Evolutionary conservation across 2,888 invertebrate genomes (phyloP).

Genomic region (Coleophora deauratella): DNA sequence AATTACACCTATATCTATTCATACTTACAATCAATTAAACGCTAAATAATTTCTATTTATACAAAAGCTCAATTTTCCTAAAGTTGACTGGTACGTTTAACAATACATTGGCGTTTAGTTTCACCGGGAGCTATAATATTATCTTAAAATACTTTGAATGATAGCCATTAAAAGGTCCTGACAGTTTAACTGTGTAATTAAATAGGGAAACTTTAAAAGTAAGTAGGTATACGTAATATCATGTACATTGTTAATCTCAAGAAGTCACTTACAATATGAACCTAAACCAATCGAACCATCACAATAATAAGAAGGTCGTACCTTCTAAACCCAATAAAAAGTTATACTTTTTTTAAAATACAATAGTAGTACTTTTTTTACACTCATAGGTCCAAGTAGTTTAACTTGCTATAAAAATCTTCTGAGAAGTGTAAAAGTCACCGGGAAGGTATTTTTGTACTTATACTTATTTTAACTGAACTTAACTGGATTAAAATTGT

Average conservation of each 20-base stretch:
- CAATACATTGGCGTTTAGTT: slow-evolving; percentile 35
- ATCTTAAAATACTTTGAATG: no score
- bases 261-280: not conserved
- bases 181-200: no score
- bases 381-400: no score
- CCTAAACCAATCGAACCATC: slow-evolving; percentile 8
- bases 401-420: no score
- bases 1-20: slow-evolving; percentile 18
- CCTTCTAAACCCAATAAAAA: not conserved
- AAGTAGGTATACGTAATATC: no score
- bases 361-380: no score
- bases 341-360: no score
- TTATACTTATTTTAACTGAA: slow-evolving; percentile 6
- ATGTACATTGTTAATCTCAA: slow-evolving; percentile 5
- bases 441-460: no score
- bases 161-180: no score
- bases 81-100: slow-evolving; percentile 51
- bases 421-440: no score
- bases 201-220: no score
- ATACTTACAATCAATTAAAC: slow-evolving; percentile 27
- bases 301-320: slow-evolving; percentile 1
- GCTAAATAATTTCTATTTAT: slow-evolving; percentile 30
- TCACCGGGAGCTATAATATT: slow-evolving; percentile 42
- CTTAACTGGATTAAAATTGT: slow-evolving; percentile 4
- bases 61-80: slow-evolving; percentile 36